Percentiles rank a stretch among this genome's conserved stretches.
These are phyloP conservation scores for Pseudococcus jackbeardsleyi DNA, from an alignment of 2,888 invertebrate species.

Conservation along the genomic window DNA sequence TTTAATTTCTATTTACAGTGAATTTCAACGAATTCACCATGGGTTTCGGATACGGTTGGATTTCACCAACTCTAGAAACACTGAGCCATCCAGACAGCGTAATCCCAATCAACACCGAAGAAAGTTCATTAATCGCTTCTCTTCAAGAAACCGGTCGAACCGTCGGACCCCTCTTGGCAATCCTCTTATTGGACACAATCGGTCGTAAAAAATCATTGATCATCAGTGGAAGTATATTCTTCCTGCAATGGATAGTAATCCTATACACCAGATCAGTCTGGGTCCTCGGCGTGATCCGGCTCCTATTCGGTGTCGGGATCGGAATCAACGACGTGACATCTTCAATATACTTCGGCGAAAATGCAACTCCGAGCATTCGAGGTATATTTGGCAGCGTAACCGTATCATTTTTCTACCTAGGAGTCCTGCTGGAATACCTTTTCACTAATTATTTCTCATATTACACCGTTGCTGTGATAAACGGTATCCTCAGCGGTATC, in stretches of 20 bases:
- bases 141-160: conserved; percentile 32
- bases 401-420: conserved; percentile 67
- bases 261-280: not conserved
- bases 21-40: conserved; percentile 47
- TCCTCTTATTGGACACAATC: not conserved
- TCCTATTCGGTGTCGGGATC: conserved; percentile 67
- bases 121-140: conserved; percentile 10
- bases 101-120: conserved; percentile 22
- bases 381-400: conserved; percentile 67
- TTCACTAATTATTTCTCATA: conserved; percentile 67
- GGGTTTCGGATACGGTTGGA: conserved; percentile 57
- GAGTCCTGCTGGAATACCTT: conserved; percentile 67
- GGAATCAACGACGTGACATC: conserved; percentile 67
- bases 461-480: conserved; percentile 63
- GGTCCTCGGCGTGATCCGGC: conserved; percentile 66
- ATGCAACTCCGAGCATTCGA: conserved; percentile 66
- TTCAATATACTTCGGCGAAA: conserved; percentile 67
- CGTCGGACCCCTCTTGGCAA: not conserved
- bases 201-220: conserved; percentile 32
- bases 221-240: not conserved
- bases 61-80: conserved; percentile 44
- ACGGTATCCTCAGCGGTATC: conserved; percentile 65
- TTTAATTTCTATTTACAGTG: not conserved
- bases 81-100: conserved; percentile 23
- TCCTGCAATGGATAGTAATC: conserved; percentile 16